These are phyloP conservation scores for Okapia johnstoni DNA, from an alignment of 2,113 vertebrate genomes.

Conservation along the genomic window DNA sequence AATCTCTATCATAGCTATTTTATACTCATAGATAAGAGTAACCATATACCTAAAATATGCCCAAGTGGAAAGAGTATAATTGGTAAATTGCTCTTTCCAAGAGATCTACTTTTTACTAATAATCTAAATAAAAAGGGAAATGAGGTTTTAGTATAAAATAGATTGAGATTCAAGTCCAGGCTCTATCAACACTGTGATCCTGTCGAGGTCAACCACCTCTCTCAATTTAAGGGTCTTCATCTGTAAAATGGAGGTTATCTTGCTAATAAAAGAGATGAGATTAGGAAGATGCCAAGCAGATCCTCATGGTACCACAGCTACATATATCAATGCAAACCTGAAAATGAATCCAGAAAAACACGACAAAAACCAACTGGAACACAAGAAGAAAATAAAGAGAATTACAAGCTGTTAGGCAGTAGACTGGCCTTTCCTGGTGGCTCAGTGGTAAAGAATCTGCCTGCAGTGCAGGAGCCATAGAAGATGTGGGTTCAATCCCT, in stretches of 20 bases:
- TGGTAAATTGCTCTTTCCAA: background rate
- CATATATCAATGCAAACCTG: background rate
- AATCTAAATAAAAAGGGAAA: background rate
- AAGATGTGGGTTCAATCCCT: background rate
- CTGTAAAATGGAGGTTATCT: background rate
- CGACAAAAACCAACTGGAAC: background rate
- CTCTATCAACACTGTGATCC: background rate
- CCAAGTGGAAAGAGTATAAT: background rate
- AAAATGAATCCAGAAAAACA: background rate
- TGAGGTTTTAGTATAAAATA: background rate
- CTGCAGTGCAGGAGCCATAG: background rate
- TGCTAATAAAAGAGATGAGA: background rate
- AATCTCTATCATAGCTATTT: background rate
- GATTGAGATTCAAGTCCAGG: background rate
- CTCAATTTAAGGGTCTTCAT: background rate
- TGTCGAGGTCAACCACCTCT: background rate
- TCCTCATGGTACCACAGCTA: background rate
- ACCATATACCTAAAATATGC: background rate
- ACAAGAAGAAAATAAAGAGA: background rate
- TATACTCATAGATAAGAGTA: background rate
- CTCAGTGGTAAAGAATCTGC: background rate
- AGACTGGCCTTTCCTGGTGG: background rate
- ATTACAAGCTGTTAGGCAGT: background rate
- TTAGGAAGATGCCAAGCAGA: background rate
- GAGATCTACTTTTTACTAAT: background rate